Percentiles rank a stretch among this genome's conserved stretches.
These are phyloP conservation scores for Dicranocentrus wangi DNA, from an alignment of 2,888 invertebrate genomes.

Conservation along the genomic window DNA sequence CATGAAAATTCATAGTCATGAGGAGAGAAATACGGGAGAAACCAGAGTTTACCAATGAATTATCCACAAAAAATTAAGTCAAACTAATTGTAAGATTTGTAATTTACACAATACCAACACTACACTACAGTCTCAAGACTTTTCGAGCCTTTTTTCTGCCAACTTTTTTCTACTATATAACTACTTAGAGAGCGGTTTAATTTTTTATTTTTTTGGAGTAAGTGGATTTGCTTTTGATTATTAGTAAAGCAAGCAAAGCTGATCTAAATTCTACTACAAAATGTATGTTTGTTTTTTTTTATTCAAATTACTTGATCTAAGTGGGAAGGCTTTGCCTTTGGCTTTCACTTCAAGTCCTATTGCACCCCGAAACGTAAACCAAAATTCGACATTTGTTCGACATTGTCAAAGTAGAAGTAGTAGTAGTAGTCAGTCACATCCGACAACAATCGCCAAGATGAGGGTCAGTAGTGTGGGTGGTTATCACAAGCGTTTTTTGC, in stretches of 20 bases:
- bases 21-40: neutral
- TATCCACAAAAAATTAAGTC: too few species aligned
- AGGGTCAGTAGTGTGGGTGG: slow-evolving; percentile 48
- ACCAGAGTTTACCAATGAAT: too few species aligned
- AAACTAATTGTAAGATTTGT: too few species aligned
- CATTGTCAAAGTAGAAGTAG: slow-evolving; percentile 41
- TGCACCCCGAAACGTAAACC: slow-evolving; percentile 53
- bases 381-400: slow-evolving; percentile 38
- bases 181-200: neutral
- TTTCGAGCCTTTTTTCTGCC: too few species aligned
- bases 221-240: neutral
- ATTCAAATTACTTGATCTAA: slow-evolving; percentile 70
- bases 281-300: too few species aligned
- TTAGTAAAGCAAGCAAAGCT: slow-evolving; percentile 59
- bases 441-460: slow-evolving; percentile 41
- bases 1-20: neutral
- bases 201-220: too few species aligned
- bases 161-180: neutral
- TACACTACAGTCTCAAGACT: too few species aligned
- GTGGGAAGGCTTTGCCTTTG: slow-evolving; percentile 70
- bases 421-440: slow-evolving; percentile 63
- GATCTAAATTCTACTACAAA: slow-evolving; percentile 43
- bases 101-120: too few species aligned
- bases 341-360: slow-evolving; percentile 68
- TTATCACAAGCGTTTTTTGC: slow-evolving; percentile 59